These are phyloP conservation scores for Ecliptopera silaceata DNA, from an alignment of 2,888 invertebrate genomes.

Conservation along the genomic window DNA sequence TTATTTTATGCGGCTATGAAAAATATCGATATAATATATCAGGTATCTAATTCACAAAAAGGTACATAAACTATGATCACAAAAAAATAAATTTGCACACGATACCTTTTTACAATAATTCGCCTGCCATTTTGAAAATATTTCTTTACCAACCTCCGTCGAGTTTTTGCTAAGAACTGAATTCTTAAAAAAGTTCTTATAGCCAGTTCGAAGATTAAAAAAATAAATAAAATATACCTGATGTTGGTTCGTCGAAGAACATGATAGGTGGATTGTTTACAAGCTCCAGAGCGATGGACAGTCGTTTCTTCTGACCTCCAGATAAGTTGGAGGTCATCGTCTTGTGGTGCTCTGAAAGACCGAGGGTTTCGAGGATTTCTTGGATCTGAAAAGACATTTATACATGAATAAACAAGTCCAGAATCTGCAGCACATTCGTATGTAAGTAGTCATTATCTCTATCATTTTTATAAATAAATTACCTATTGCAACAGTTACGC, in stretches of 20 bases:
- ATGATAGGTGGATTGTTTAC: constrained; percentile 98
- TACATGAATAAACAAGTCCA: too few relatives aligned
- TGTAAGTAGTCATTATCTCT: too few relatives aligned
- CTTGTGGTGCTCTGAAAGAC: constrained; percentile 92
- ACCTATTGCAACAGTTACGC: too few relatives aligned
- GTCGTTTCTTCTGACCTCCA: constrained; percentile 97
- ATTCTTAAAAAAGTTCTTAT: too few relatives aligned
- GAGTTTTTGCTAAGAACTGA: not conserved
- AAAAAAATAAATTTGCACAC: too few relatives aligned
- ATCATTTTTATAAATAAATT: too few relatives aligned
- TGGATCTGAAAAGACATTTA: constrained; percentile 86
- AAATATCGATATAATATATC: too few relatives aligned
- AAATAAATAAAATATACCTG: constrained; percentile 78
- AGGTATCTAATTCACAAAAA: too few relatives aligned
- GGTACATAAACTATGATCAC: not conserved
- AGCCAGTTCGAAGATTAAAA: not conserved
- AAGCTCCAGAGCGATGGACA: constrained; percentile 96
- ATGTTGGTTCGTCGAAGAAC: constrained; percentile 99
- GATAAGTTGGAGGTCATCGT: constrained; percentile 96
- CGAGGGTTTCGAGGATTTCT: constrained; percentile 95
- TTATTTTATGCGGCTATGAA: too few relatives aligned
- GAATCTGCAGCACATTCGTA: too few relatives aligned
- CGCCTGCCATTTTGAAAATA: not conserved
- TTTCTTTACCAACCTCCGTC: not conserved
- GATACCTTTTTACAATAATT: not conserved